A percentile compares a stretch with the other conserved stretches of the same genome.
phyloP scores from a whole-genome alignment of 92 coral and sea anemone species.

The Umimayanthus kanabou region DNA sequence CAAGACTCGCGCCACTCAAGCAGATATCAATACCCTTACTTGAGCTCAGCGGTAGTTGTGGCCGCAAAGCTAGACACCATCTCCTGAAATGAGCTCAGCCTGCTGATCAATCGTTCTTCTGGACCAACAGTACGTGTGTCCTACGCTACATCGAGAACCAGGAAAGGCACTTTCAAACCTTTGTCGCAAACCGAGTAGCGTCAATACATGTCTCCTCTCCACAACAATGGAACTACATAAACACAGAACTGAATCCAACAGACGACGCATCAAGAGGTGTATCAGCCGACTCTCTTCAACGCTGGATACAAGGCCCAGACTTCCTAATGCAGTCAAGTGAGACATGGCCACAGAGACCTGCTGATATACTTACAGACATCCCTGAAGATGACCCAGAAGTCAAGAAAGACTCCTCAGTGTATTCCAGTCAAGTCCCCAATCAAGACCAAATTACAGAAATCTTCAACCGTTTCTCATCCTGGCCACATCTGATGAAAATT shows the following conservation, averaged over 20 bases:
- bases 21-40: conserved; percentile 37
- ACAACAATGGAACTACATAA: conserved; percentile 42
- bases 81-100: conserved; percentile 17
- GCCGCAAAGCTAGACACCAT: conserved; percentile 41
- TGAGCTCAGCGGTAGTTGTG: conserved; percentile 39
- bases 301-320: conserved; percentile 42
- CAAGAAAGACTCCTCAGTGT: conserved; percentile 6
- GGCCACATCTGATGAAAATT: conserved; percentile 39
- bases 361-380: background rate
- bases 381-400: conserved; percentile 38
- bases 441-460: background rate
- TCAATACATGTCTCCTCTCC: conserved; percentile 46
- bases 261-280: conserved; percentile 42
- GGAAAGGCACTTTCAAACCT: conserved; percentile 45
- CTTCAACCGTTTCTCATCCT: conserved; percentile 35
- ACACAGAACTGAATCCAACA: conserved; percentile 42
- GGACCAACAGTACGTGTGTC: conserved; percentile 58
- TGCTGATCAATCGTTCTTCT: conserved; percentile 31
- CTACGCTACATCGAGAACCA: conserved; percentile 43
- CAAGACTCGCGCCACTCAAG: conserved; percentile 43
- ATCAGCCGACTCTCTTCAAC: conserved; percentile 22
- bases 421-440: no score
- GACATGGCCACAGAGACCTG: background rate
- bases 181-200: conserved; percentile 44
- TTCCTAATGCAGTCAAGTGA: conserved; percentile 25